Base-by-base conservation (phyloP, 2,888 invertebrate genomes). In the Sialis lutaria region DNA sequence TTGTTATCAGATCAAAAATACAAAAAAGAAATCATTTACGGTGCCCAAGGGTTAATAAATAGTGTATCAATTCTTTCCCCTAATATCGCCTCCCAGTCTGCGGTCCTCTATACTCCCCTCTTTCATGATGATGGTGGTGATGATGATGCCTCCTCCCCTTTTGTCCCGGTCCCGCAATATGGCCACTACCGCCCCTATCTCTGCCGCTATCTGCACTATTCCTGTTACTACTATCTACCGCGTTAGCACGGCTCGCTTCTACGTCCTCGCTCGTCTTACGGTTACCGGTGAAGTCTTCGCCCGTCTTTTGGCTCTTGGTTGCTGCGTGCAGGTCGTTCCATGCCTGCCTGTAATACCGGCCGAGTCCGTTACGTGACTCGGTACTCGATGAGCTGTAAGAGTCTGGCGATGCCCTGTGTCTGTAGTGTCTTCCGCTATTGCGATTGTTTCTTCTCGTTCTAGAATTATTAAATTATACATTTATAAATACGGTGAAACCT, bases 251-350 rank as follows among this genome's bases (percentile, higher is more conserved):
- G 50, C 65, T 62, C 45, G 64, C 53, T 51, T 64, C 61, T 6
- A 12, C 13, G 50, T 50, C 6, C 48, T 52, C 30, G 44, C 37
- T 46, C 42, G 40, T 42, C 22, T 22, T 22, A 4, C 22, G 22
- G 22, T 22, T 22, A 22, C 22, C 22, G 47, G 48, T 54, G 46
- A 51, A 57, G 52, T 58, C 61, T 9, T 58, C 52, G 41, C 60
- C 61, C 1, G 62, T 58, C 58, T 77, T 78, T 22, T 22, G 22
- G 22, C 74, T 73, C 1, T 77, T 78, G 4, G 85, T 77, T 5
- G 84, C 80, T 62, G 88, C 87, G 62, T 88, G 87, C 4, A 92
- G 73, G 62, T 90, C 89, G 62, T 91, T 90, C 92, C 92, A 92
- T 3, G 91, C 91, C 63, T 89, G 85, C 32, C 88, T 76, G 67